Percentiles rank a stretch among this genome's conserved stretches.
Evolutionary conservation across 2,888 invertebrate genomes (phyloP).

Genomic region (Lithophane semibrunnea): DNA sequence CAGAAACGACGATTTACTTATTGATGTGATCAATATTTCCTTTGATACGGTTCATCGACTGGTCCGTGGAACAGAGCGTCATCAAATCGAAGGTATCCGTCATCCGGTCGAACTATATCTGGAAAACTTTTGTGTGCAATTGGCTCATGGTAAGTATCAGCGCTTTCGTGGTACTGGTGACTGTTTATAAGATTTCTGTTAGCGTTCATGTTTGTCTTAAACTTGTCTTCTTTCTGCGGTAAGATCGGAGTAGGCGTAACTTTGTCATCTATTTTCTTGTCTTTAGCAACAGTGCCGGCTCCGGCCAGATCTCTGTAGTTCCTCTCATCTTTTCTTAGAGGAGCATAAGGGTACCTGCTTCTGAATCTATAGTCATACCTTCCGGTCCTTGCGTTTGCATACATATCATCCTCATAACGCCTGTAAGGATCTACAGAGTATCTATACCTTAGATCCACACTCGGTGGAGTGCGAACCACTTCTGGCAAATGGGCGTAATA

Average conservation of each 20-base stretch:
- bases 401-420: constrained; percentile 84
- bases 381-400: constrained; percentile 80
- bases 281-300: constrained; percentile 83
- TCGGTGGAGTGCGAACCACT: constrained; percentile 91
- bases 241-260: constrained; percentile 86
- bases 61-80: constrained; percentile 85
- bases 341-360: constrained; percentile 84
- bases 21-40: constrained; percentile 79
- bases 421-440: constrained; percentile 87
- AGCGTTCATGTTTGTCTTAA: constrained; percentile 70
- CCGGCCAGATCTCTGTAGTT: constrained; percentile 86
- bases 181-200: constrained; percentile 85
- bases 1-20: constrained; percentile 62
- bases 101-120: constrained; percentile 81
- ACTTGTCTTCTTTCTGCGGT: constrained; percentile 85
- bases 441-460: constrained; percentile 89
- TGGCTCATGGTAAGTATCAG: constrained; percentile 79
- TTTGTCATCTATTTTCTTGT: constrained; percentile 86
- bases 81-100: constrained; percentile 84
- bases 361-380: constrained; percentile 87
- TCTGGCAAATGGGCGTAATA: constrained; percentile 94
- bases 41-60: constrained; percentile 86
- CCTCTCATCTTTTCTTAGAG: constrained; percentile 86
- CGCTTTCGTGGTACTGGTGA: constrained; percentile 86
- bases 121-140: constrained; percentile 81